Base-by-base conservation (phyloP, 2,888 invertebrate species). In the Miltochrista miniata region DNA sequence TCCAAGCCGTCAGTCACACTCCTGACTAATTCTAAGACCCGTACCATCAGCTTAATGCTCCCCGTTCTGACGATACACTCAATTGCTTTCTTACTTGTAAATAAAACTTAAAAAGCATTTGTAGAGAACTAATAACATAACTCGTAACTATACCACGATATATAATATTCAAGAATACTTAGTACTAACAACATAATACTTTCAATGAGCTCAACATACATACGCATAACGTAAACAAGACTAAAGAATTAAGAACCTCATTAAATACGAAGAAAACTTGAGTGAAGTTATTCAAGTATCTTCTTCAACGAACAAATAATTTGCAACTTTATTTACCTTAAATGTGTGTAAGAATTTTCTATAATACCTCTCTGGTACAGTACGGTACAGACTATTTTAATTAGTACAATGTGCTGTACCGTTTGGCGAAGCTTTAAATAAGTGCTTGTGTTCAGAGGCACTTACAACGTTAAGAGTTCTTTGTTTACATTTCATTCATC, bases 381-480 rank as follows among this genome's bases (percentile, higher is more conserved):
- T n/a, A 74, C 61, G 63, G 74, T 73, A 77, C 54, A 62, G 68
- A 70, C 80, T 76, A 80, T 84, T 86, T 87, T 88, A 90, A 90
- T 90, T 88, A 89, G 81, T 75, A 81, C 76, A 85, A 82, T 79
- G 78, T 70, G 77, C 69, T 71, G 83, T 83, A 85, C 74, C 73
- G 82, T 82, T 81, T 68, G 75, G 73, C 68, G 70, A 72, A 81
- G 81, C 74, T 74, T 68, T 60, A 67, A 72, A 64, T 71, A 74
- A 79, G 77, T 70, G 68, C 74, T 75, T 72, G 68, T 72, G 68
- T 64, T 68, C 59, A 59, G 67, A 64, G 62, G 51, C 64, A 71
- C 72, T 76, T 74, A 64, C 49, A 61, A 56, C 54, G 56, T 68
- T 64, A 63, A 68, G 62, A 52, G 64, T 45, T 65, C 61, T 69